Evolutionary conservation across 2,888 invertebrate genomes (phyloP).

Genomic region (Copidosoma aretas): DNA sequence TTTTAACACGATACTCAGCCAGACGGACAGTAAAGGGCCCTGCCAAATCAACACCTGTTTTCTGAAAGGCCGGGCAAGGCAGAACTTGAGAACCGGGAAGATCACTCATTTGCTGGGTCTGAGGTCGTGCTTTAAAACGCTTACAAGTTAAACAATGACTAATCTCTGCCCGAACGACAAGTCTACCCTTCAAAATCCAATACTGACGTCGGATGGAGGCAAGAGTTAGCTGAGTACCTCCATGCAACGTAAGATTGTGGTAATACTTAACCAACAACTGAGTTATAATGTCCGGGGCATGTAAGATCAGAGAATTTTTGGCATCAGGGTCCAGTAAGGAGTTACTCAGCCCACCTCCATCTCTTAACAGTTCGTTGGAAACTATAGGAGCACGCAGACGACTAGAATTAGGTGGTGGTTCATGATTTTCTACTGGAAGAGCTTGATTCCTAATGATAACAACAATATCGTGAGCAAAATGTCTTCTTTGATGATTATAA

Average conservation of each 20-base stretch:
- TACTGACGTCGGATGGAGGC: constrained; percentile 39
- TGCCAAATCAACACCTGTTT: constrained; percentile 38
- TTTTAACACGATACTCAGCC: constrained; percentile 27
- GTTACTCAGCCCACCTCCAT: not conserved
- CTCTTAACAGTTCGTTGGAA: not conserved
- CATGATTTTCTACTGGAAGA: no score
- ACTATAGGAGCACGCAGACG: not conserved
- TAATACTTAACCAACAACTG: not conserved
- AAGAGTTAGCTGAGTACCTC: constrained; percentile 42
- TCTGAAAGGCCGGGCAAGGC: constrained; percentile 42
- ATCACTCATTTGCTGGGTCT: constrained; percentile 48
- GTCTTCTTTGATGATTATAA: no score
- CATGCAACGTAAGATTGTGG: constrained; percentile 36
- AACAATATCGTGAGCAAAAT: no score
- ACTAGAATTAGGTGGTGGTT: no score
- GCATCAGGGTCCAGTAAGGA: not conserved
- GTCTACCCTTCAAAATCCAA: constrained; percentile 49
- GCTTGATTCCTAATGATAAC: no score
- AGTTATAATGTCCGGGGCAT: not conserved
- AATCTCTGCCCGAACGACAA: constrained; percentile 42
- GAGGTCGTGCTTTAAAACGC: constrained; percentile 39
- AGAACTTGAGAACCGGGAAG: constrained; percentile 50
- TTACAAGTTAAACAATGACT: constrained; percentile 49
- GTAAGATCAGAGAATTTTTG: not conserved
- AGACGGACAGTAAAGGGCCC: constrained; percentile 47